Percentiles rank a stretch among this genome's conserved stretches.
These are phyloP conservation scores for Phasianus colchicus DNA, from an alignment of 2,113 vertebrate genomes.

Conservation along the genomic window DNA sequence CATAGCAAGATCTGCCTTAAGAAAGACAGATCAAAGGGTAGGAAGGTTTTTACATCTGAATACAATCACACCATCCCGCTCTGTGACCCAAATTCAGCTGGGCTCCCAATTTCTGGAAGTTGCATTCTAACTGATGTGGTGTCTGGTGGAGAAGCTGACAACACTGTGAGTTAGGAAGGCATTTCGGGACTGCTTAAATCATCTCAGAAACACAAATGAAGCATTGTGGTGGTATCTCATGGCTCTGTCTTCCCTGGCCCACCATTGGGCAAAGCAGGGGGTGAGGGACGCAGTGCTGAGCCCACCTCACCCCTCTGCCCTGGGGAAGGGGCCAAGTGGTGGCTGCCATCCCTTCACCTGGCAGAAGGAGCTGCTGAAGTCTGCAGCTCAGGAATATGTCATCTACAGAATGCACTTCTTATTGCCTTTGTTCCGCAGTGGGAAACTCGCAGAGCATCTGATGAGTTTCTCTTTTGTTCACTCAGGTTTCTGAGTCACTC, in stretches of 20 bases:
- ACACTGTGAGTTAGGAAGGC: neutral
- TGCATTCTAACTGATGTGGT: neutral
- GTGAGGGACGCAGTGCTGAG: accelerated
- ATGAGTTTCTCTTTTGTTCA: neutral
- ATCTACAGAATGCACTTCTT: neutral
- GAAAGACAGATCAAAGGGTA: neutral
- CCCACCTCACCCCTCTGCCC: neutral
- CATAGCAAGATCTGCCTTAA: neutral
- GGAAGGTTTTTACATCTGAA: neutral
- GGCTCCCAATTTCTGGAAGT: neutral
- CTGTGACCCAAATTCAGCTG: neutral
- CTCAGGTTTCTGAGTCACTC: neutral
- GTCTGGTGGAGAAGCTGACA: neutral
- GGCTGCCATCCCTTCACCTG: neutral
- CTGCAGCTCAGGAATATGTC: conserved; percentile 13
- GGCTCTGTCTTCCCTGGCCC: neutral
- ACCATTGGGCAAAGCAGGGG: neutral
- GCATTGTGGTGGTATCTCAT: neutral
- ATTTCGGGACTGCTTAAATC: neutral
- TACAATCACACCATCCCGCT: neutral
- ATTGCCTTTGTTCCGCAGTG: conserved; percentile 24
- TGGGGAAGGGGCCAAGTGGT: neutral
- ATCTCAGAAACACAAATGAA: neutral
- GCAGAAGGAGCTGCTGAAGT: neutral
- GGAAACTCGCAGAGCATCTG: neutral